Base-by-base conservation (phyloP, 1,140 invertebrate species). In the Drosophila pandora region DNA sequence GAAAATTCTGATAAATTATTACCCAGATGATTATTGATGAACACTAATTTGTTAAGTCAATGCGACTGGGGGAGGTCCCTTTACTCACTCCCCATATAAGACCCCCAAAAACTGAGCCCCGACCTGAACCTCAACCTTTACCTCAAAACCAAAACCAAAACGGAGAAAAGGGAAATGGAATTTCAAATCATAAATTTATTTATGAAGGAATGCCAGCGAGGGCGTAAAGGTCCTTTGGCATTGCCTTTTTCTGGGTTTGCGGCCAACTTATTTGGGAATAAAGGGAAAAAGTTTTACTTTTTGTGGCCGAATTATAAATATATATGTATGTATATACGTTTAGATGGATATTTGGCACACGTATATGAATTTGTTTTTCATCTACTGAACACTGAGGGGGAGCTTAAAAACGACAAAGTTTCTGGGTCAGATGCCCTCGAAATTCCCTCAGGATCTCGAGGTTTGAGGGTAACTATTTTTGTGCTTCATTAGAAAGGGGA, bases 1-100 rank as follows among this genome's bases (percentile, higher is more conserved):
- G 71, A 71, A 65, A 76, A 87, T 88, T 87, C 87, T 59, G 79
- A 83, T 79, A 79, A 87, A 88, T 87, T 87, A 79, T 82, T 74
- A 60, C 68, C 58, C 47, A 62, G 65, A 62, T 78, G 64, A 55
- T 70, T 88, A 85, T 85, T 78, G 78, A 85, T 78, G 74, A 61
- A 22, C 47, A 25, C 41, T 56, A 74, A 78, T 87, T 65, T 82
- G 71, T 41, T 55, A 47, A 50, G 50, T 68, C 65, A 37, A 30
- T 17, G 17, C 65, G 43, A 25, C 17, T 41, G 59, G 41, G 63
- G 25, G 22, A 32, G 13, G 30, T n/a, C 0, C 13, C 3, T 23
- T 17, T 17, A 17, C 17, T 17, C 17, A 17, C 17, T 17, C 17
- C 6, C 41, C 8, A 25, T 13, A 9, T 23, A 47, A n/a, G 55